Base-by-base conservation (phyloP, 2,888 invertebrate species). In the Sceliomorpha sp. region DNA sequence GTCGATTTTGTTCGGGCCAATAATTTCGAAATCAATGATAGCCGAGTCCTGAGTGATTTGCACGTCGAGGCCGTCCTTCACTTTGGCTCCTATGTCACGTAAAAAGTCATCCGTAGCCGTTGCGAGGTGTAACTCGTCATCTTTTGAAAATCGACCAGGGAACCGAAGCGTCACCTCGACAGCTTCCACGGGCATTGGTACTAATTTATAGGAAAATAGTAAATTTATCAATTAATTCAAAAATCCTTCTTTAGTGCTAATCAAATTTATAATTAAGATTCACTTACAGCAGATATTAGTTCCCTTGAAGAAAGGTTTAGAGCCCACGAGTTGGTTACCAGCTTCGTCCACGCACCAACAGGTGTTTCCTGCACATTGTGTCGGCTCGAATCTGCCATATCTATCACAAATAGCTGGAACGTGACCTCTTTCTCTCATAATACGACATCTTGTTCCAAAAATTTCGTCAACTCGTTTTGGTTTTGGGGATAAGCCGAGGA, bases 281-380 rank as follows among this genome's bases (percentile, higher is more conserved):
- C n/a, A 89, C 91, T 89, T 89, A 86, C 90, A 78, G 80, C 93
- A 94, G 39, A 89, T 89, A 39, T 89, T 89, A 40, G 91, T 90
- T 24, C 92, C 93, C 80, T 88, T 89, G 9, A 88, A 84, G 79
- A 93, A 93, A 5, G 92, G 91, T 66, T 91, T 91, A 0, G 92
- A 91, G 8, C 91, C 90, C 7, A 91, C 89, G 13, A 94, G 80
- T 78, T 93, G 93, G 82, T 93, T 93, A 17, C 94, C 94, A 0
- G 95, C 95, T 62, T 95, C 95, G 85, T 96, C 95, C 1, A 96
- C 95, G 85, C 96, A 96, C 95, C 96, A 96, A 84, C 96, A 96
- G 17, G 92, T 91, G 47, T 90, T 89, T 6, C 90, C 91, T 13
- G 92, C 92, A 80, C 96, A 96, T 80, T 96, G 96, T 0, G 92